phyloP scores from a whole-genome alignment of 2,113 vertebrate genomes.

The Dolichotis patagonum region DNA sequence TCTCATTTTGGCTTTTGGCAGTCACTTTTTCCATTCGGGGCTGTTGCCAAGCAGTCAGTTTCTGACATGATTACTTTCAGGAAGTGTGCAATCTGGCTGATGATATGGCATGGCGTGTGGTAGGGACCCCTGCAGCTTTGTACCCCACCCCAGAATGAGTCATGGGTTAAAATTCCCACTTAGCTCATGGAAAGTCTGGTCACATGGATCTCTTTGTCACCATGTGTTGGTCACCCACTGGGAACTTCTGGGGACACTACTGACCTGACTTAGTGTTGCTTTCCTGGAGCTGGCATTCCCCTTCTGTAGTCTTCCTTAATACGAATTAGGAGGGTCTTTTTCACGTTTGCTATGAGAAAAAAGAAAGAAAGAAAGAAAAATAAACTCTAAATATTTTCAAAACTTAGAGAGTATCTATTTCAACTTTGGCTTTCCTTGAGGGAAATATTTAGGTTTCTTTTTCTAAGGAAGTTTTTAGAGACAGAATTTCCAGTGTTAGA shows the following conservation, averaged over 20 bases:
- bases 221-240: not conserved
- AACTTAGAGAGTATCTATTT: not conserved
- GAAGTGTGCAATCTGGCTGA: slow-evolving; percentile 59
- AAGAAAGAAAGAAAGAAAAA: not conserved
- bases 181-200: slow-evolving; percentile 60
- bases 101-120: not conserved
- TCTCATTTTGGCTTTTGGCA: slow-evolving; percentile 70
- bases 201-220: not conserved
- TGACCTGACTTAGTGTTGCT: not conserved
- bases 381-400: not conserved
- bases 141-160: not conserved
- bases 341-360: not conserved
- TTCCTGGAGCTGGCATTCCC: not conserved
- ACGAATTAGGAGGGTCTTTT: not conserved
- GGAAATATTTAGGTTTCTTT: not conserved
- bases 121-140: not conserved
- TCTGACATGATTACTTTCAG: slow-evolving; percentile 74
- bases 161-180: slow-evolving; percentile 49
- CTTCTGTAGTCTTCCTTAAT: not conserved
- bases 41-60: slow-evolving; percentile 59
- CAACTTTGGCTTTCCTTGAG: not conserved
- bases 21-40: slow-evolving; percentile 48
- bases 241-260: not conserved
- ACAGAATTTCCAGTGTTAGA: not conserved
- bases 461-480: not conserved